Conservation (phyloP, 2,888 invertebrate species). For the Dioctria rufipes region DNA sequence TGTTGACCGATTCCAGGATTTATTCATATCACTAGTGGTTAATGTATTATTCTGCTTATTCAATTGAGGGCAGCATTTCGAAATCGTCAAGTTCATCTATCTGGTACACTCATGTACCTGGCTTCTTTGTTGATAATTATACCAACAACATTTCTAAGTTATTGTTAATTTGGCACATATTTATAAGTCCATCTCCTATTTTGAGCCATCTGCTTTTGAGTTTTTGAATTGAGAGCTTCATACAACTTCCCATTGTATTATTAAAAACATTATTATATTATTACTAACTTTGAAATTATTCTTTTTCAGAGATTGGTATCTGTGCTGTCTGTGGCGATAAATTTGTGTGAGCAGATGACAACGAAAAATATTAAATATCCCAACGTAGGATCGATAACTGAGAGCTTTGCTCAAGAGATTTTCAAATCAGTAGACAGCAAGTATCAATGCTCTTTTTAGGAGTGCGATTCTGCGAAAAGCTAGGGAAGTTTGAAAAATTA, state of each 20-base stretch:
- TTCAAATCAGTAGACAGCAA: constrained; percentile 66
- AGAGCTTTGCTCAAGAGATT: constrained; percentile 64
- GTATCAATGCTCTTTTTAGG: neutral
- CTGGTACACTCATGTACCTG: too few relatives aligned
- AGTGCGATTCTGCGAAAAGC: too few relatives aligned
- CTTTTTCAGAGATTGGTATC: constrained; percentile 65
- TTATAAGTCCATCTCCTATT: too few relatives aligned
- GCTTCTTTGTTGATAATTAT: too few relatives aligned
- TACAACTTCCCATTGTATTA: neutral
- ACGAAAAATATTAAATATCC: constrained; percentile 65
- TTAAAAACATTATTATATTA: neutral
- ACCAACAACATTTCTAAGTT: neutral
- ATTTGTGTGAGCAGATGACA: constrained; percentile 65
- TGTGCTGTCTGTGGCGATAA: constrained; percentile 66
- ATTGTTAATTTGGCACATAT: neutral
- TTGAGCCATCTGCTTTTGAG: too few relatives aligned
- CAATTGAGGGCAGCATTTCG: too few relatives aligned
- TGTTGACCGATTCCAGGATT: too few relatives aligned
- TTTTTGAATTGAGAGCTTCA: too few relatives aligned
- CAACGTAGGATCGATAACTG: constrained; percentile 63
- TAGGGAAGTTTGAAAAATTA: neutral
- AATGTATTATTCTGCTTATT: too few relatives aligned
- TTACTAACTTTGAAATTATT: neutral
- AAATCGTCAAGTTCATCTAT: too few relatives aligned
- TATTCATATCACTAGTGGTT: too few relatives aligned